Percentiles rank a stretch among this genome's conserved stretches.
These are phyloP conservation scores for Ciconia nigra DNA, from an alignment of 2,797 vertebrate genomes.

Conservation along the genomic window DNA sequence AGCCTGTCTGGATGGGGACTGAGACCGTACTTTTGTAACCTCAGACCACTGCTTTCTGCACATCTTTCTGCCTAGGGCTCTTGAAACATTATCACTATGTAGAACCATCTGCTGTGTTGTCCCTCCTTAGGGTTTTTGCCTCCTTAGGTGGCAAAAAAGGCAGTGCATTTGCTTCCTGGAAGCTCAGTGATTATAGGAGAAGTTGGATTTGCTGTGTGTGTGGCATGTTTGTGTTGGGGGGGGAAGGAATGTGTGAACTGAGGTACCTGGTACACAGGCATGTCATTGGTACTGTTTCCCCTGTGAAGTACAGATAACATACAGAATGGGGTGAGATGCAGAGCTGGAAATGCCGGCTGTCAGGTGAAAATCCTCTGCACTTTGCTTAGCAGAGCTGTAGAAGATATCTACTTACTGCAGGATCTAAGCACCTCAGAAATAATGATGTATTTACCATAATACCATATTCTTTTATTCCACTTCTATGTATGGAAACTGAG, in stretches of 20 bases:
- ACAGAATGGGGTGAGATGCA: neutral
- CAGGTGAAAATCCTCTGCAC: neutral
- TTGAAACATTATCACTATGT: neutral
- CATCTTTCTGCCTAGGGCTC: neutral
- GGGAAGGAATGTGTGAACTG: neutral
- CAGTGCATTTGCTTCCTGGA: neutral
- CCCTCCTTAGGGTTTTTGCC: neutral
- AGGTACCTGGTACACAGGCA: neutral
- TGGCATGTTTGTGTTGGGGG: neutral
- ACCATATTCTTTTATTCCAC: neutral
- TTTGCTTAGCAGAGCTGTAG: neutral
- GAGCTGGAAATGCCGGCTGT: neutral
- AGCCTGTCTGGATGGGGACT: neutral
- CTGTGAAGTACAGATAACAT: neutral
- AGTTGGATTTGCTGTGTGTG: neutral
- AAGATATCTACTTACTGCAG: neutral
- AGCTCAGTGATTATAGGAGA: neutral
- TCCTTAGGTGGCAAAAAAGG: neutral
- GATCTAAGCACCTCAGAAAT: neutral
- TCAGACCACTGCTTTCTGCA: neutral
- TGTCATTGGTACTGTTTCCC: accelerated
- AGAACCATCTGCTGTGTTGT: neutral
- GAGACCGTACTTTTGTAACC: neutral
- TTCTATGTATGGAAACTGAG: neutral
- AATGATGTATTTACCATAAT: neutral